Evolutionary conservation across 2,888 invertebrate species (phyloP).

Genomic region (Chaetoderma sp.): DNA sequence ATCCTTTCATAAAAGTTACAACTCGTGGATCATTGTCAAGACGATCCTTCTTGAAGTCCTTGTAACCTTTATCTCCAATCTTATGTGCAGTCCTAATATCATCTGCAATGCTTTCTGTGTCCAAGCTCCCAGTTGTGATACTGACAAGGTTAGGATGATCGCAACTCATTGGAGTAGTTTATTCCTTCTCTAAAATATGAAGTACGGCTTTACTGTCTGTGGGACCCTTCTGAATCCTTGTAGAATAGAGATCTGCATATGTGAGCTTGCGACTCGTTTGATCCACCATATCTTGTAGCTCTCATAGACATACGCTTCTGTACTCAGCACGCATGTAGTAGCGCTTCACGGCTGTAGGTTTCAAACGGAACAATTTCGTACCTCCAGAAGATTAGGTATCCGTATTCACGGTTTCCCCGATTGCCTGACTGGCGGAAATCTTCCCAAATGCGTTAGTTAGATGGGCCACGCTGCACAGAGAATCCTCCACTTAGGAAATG

Average conservation of each 20-base stretch:
- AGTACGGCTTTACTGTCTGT: too few relatives aligned
- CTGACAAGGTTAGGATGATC: not conserved
- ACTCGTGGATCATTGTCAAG: conserved; percentile 21
- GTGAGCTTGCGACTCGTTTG: too few relatives aligned
- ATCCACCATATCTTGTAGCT: too few relatives aligned
- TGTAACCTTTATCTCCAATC: conserved; percentile 26
- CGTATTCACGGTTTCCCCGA: conserved; percentile 29
- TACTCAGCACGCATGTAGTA: conserved; percentile 28
- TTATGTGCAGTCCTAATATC: conserved; percentile 17
- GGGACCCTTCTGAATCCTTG: too few relatives aligned
- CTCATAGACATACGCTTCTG: too few relatives aligned
- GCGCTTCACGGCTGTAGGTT: conserved; percentile 6
- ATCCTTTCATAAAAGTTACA: conserved; percentile 30
- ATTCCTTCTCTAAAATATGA: not conserved
- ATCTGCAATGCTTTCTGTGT: not conserved
- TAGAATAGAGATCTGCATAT: too few relatives aligned
- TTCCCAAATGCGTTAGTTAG: conserved; percentile 19
- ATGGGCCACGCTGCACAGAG: conserved; percentile 21
- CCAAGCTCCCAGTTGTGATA: too few relatives aligned
- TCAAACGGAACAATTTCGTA: conserved; percentile 23
- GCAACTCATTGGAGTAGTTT: conserved; percentile 10
- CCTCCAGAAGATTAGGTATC: conserved; percentile 31
- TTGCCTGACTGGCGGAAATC: conserved; percentile 23
- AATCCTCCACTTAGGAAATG: conserved; percentile 29
- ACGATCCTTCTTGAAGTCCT: conserved; percentile 27